Percentiles rank a stretch among this genome's conserved stretches.
Conservation (phyloP, 2,797 vertebrate species). For the Sciurus carolinensis region DNA sequence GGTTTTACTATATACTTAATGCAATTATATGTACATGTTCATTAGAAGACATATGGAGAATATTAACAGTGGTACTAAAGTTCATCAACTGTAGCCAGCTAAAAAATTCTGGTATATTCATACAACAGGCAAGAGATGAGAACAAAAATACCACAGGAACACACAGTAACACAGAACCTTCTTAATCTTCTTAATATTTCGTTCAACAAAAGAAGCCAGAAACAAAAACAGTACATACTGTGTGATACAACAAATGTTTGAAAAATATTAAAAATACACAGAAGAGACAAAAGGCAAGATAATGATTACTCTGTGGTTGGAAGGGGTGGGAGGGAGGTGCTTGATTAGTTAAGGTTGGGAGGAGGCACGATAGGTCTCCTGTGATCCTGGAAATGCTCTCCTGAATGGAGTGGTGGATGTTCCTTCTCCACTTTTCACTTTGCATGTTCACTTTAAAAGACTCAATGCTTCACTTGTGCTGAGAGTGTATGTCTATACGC, state of each 20-base stretch:
- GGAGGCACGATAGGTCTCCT: not conserved
- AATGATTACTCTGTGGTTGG: not conserved
- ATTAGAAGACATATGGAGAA: not conserved
- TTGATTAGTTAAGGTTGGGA: not conserved
- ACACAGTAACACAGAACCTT: not conserved
- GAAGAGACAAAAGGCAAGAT: not conserved
- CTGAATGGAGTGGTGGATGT: not conserved
- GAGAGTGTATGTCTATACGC: not conserved
- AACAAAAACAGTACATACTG: not conserved
- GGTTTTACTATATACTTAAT: not conserved
- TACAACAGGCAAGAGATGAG: not conserved
- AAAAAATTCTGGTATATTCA: not conserved
- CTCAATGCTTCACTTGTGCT: not conserved
- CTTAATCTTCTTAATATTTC: not conserved
- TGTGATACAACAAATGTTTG: not conserved
- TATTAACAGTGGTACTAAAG: not conserved
- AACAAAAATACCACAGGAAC: not conserved
- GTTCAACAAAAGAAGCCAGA: not conserved
- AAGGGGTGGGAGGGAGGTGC: rapidly evolving
- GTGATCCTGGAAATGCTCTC: not conserved
- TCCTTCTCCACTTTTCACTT: not conserved
- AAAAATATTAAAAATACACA: not conserved
- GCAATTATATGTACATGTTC: not conserved
- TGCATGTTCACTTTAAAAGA: not conserved
- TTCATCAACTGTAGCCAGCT: not conserved